Evolutionary conservation across 2,113 vertebrate genomes (phyloP).

Genomic region (Lepidothrix coronata): DNA sequence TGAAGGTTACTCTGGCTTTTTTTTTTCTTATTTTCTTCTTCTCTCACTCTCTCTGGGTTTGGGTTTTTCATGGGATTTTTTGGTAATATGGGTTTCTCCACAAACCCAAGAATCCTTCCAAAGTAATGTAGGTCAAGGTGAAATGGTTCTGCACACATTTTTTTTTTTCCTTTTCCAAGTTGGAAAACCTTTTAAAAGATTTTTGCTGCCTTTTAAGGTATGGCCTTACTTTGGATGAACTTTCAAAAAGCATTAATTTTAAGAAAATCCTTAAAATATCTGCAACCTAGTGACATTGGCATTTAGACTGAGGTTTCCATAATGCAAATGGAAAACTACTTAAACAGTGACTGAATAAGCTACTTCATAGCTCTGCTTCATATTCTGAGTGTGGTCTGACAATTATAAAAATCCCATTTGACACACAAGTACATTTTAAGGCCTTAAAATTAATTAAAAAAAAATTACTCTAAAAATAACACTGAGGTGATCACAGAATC

Average conservation of each 20-base stretch:
- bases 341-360: neutral
- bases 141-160: neutral
- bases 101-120: constrained; percentile 31
- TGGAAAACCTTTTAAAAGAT: neutral
- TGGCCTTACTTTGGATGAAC: constrained; percentile 3
- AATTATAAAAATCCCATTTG: neutral
- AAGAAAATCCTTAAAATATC: neutral
- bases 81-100: neutral
- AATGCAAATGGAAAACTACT: neutral
- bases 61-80: neutral
- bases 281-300: neutral
- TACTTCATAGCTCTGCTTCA: neutral
- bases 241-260: constrained; percentile 3
- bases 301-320: constrained; percentile 14
- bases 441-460: neutral
- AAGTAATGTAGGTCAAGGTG: constrained; percentile 11
- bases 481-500: neutral
- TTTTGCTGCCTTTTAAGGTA: neutral
- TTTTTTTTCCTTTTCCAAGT: neutral
- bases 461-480: neutral
- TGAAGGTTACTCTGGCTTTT: constrained; percentile 57
- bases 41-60: neutral
- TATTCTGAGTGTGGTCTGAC: neutral
- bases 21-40: neutral
- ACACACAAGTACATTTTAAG: neutral